phyloP scores from a whole-genome alignment of 2,113 vertebrate genomes.

The Tragelaphus strepsiceros region DNA sequence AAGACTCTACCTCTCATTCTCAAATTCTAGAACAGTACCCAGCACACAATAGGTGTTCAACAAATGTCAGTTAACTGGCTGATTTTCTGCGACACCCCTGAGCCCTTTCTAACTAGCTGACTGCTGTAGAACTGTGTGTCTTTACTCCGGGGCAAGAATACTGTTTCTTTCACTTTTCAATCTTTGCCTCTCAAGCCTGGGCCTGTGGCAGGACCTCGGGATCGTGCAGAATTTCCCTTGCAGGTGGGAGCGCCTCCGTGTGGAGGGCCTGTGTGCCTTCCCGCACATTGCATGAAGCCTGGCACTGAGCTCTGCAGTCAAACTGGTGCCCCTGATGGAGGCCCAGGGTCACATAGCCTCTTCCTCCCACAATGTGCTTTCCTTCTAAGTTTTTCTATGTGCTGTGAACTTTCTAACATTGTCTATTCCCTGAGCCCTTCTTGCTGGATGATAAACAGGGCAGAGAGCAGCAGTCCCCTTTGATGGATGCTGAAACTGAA shows the following conservation, averaged over 20 bases:
- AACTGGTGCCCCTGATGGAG: neutral
- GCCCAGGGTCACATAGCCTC: neutral
- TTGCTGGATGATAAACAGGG: neutral
- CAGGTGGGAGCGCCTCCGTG: rapidly evolving
- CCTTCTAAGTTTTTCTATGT: neutral
- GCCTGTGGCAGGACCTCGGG: rapidly evolving
- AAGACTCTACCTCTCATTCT: neutral
- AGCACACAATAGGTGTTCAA: neutral
- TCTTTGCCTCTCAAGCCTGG: neutral
- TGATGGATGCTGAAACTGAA: neutral
- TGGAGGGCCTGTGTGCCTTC: neutral
- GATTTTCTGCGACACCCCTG: neutral
- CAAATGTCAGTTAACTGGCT: neutral
- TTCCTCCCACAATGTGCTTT: neutral
- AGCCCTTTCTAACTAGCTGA: neutral
- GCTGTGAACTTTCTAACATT: neutral
- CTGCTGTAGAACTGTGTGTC: neutral
- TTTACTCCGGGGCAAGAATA: neutral
- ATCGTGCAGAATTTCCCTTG: neutral
- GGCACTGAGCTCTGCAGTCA: neutral
- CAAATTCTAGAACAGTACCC: neutral
- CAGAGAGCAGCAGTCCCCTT: neutral
- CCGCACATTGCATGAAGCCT: rapidly evolving
- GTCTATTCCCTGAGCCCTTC: neutral
- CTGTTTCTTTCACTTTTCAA: neutral